phyloP scores from a whole-genome alignment of 2,113 vertebrate genomes.

The Thamnophis sirtalis region DNA sequence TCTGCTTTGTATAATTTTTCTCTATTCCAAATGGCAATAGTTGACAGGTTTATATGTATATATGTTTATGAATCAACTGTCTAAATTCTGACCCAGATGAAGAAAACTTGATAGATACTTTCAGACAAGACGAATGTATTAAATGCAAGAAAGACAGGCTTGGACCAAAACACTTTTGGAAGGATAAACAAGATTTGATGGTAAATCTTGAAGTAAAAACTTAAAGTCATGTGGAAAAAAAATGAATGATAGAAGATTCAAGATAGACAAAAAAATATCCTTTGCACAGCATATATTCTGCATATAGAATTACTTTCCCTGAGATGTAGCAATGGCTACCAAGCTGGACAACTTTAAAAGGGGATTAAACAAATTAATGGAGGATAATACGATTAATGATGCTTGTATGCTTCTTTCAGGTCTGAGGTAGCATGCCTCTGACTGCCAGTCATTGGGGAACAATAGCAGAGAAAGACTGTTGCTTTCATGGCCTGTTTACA shows the following conservation, averaged over 20 bases:
- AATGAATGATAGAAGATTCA: not conserved
- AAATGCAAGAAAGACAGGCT: not conserved
- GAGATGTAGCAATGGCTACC: not conserved
- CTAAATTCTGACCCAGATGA: not conserved
- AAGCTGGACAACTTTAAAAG: not conserved
- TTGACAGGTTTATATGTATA: not conserved
- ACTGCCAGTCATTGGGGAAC: not conserved
- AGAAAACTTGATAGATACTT: not conserved
- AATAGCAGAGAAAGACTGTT: not conserved
- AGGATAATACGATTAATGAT: not conserved
- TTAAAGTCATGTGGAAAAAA: not conserved
- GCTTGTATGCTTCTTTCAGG: not conserved
- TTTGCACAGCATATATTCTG: not conserved
- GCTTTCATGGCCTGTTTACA: not conserved
- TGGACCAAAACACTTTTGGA: not conserved
- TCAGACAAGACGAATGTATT: not conserved
- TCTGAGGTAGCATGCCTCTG: not conserved
- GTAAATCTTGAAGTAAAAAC: not conserved
- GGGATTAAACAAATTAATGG: not conserved
- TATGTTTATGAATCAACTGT: not conserved
- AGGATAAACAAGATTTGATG: not conserved
- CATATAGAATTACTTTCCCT: not conserved
- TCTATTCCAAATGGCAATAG: not conserved
- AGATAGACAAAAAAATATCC: not conserved
- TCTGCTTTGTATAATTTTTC: not conserved